Percentiles rank a stretch among this genome's conserved stretches.
Evolutionary conservation across 2,797 vertebrate genomes (phyloP).

Genomic region (Mastacembelus armatus): DNA sequence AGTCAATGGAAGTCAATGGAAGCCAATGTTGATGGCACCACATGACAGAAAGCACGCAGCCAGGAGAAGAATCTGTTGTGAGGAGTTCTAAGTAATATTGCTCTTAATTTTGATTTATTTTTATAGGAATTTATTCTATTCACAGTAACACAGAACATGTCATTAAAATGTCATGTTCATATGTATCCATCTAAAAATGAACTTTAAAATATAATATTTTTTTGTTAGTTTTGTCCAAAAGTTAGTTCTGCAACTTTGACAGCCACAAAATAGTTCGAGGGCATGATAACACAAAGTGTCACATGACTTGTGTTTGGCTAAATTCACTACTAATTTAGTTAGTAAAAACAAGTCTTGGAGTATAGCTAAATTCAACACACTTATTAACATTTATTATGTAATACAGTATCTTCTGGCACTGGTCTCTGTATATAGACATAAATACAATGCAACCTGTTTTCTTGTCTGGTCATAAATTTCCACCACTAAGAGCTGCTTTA

Average conservation of each 20-base stretch:
- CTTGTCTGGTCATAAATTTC: slow-evolving; percentile 56
- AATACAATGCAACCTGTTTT: slow-evolving; percentile 32
- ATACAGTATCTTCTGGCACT: slow-evolving; percentile 7
- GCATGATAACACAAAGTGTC: neutral
- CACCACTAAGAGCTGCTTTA: slow-evolving; percentile 65
- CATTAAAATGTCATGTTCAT: neutral
- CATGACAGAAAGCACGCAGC: neutral
- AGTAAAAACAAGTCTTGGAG: neutral
- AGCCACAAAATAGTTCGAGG: neutral
- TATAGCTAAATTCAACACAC: neutral
- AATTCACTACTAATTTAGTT: no score
- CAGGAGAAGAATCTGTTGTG: neutral
- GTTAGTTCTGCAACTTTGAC: neutral
- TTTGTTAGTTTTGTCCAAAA: no score
- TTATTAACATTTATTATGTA: slow-evolving; percentile 15
- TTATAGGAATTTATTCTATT: neutral
- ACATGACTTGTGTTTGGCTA: neutral
- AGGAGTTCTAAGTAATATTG: neutral
- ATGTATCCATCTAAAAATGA: neutral
- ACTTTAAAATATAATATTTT: neutral
- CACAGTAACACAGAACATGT: no score
- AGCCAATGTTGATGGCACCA: neutral
- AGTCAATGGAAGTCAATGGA: neutral
- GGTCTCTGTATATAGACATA: slow-evolving; percentile 19
- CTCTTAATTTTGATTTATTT: neutral